A percentile compares a stretch with the other conserved stretches of the same genome.
These are phyloP conservation scores for Dendrocincla fuliginosa DNA, from an alignment of 2,797 vertebrate species.

Conservation along the genomic window DNA sequence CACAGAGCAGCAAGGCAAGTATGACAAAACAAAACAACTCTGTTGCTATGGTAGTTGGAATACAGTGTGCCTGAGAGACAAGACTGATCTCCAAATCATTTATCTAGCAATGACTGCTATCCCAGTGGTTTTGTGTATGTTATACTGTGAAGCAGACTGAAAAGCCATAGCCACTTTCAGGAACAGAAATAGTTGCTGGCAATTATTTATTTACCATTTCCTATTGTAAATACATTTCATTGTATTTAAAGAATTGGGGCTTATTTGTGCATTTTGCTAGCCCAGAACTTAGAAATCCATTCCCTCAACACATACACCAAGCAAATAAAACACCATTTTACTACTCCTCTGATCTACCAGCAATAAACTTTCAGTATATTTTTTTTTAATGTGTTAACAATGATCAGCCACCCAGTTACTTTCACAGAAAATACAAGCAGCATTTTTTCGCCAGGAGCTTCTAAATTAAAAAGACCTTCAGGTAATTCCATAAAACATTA, in stretches of 20 bases:
- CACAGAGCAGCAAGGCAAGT: neutral
- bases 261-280: neutral
- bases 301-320: neutral
- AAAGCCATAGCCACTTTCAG: neutral
- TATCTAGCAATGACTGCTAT: neutral
- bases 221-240: neutral
- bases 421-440: conserved; percentile 50
- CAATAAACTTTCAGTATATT: neutral
- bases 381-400: neutral
- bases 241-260: neutral
- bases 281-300: neutral
- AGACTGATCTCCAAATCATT: neutral
- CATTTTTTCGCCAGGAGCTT: neutral
- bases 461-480: conserved; percentile 27
- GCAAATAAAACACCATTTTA: neutral
- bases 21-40: neutral
- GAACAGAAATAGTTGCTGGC: neutral
- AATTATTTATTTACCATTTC: neutral
- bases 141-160: neutral
- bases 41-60: neutral
- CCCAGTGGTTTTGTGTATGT: neutral
- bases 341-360: neutral
- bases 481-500: conserved; percentile 33
- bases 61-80: neutral
- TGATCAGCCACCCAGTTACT: conserved; percentile 10